A percentile compares a stretch with the other conserved stretches of the same genome.
These are phyloP conservation scores for Mycteria americana DNA, from an alignment of 2,797 vertebrate species.

Conservation along the genomic window DNA sequence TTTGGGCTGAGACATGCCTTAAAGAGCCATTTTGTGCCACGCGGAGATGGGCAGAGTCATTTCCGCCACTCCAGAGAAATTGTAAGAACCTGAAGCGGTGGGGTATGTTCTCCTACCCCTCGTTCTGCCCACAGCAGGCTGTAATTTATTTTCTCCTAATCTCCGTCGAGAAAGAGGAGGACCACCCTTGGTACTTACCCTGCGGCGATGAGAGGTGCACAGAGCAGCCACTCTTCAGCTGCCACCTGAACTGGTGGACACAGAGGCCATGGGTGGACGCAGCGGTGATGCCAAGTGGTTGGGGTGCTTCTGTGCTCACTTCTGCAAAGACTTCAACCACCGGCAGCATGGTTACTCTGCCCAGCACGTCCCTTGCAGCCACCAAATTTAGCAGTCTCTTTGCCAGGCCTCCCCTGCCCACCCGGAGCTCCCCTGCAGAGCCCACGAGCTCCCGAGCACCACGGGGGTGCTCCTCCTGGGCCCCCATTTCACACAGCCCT, in stretches of 20 bases:
- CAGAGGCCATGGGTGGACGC: accelerated
- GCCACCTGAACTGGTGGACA: not conserved
- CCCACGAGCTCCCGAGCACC: accelerated
- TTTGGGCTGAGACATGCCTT: not conserved
- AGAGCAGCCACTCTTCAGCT: not conserved
- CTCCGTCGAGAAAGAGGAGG: not conserved
- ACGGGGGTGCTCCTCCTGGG: not conserved
- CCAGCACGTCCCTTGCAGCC: not conserved
- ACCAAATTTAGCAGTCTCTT: not conserved
- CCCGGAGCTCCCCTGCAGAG: not conserved
- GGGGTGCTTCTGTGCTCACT: not conserved
- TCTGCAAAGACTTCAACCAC: not conserved
- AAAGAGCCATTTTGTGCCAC: not conserved
- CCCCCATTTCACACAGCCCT: not conserved
- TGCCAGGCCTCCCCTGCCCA: not conserved
- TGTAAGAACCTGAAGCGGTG: not conserved
- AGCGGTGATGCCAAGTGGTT: accelerated
- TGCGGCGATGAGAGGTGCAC: not conserved
- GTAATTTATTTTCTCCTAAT: not conserved
- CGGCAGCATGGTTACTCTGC: not conserved
- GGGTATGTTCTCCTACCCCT: not conserved
- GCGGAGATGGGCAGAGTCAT: not conserved
- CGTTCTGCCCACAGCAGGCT: not conserved
- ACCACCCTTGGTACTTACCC: not conserved
- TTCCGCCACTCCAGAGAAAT: not conserved